Evolutionary conservation across 1,140 invertebrate species (phyloP), one percentile per base, ranked within the genome.

Genomic region (Brachionus asplanchnoidis): DNA sequence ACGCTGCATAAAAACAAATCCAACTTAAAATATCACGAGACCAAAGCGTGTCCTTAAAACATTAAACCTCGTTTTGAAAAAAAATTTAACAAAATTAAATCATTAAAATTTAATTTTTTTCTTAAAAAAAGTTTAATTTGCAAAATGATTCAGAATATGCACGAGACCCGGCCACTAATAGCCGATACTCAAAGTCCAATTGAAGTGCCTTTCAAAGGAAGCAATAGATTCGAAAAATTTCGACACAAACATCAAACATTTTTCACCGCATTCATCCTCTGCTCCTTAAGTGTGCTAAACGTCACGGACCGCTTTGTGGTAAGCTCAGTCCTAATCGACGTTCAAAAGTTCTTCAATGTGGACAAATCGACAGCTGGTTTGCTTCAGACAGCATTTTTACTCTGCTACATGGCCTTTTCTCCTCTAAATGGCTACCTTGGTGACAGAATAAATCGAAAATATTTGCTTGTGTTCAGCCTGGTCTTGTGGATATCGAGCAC

Each of bases 361-460:
- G 36, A 44, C 14, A 73, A 84, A 42, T 84, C 83, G 14, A 73
- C 83, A 26, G 83, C 83, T 75, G 83, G 83, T 40, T 32, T 84
- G 7, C 46, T 84, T 6, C 83, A 84, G 53, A 84, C 65, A 12
- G 65, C 50, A 6, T 84, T 73, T 84, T 28, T 84, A 36, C 42
- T 75, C 14, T 50, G 44, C 50, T 84, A 84, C 42, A 84, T 84
- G 65, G 66, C 66, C 14, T 56, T 84, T 44, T 84, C 83, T 2
- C 83, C 83, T 20, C 7, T 84, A 8, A 84, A 73, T 75, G 83
- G 83, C 0, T 84, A 84, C 46, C 83, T 84, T 77, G 83, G 83
- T 46, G 83, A 84, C 28, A 14, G 83, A 75, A 73, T 73, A 20
- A 84, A 84, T 53, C 40, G 83, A 53, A 84, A 84, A 50, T 84